Evolutionary conservation across 2,888 invertebrate species (phyloP).

Genomic region (Drosophila lacicola): DNA sequence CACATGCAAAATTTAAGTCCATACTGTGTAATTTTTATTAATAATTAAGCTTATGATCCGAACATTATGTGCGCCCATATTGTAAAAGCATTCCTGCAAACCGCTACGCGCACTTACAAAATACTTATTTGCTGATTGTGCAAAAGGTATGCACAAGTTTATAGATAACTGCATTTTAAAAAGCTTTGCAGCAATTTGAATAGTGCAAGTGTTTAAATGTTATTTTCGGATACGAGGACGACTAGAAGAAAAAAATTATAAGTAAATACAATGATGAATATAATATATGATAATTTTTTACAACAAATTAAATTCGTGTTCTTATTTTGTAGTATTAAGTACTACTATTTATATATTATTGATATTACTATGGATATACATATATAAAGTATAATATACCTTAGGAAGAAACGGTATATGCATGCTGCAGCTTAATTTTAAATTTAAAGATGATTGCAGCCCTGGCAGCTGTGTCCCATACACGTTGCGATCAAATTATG

Average conservation of each 20-base stretch:
- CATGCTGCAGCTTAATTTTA: too few species aligned
- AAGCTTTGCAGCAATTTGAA: conserved; percentile 59
- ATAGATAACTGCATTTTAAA: conserved; percentile 64
- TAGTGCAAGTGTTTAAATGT: conserved; percentile 67
- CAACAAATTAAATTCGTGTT: conserved; percentile 11
- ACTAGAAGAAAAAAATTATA: conserved; percentile 61
- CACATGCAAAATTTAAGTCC: conserved; percentile 65
- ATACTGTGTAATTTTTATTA: conserved; percentile 67
- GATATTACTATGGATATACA: not conserved
- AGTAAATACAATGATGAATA: conserved; percentile 63
- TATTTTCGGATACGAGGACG: conserved; percentile 66
- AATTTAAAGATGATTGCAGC: conserved; percentile 1
- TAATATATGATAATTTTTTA: conserved; percentile 80
- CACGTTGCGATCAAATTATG: not conserved
- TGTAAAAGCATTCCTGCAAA: conserved; percentile 68
- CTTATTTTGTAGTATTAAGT: not conserved
- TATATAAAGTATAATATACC: too few species aligned
- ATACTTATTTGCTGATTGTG: conserved; percentile 49
- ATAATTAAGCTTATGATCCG: conserved; percentile 63
- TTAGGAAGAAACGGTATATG: too few species aligned
- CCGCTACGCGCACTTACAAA: conserved; percentile 48
- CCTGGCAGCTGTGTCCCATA: conserved; percentile 10
- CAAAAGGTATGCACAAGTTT: conserved; percentile 47
- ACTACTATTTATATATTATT: too few species aligned
- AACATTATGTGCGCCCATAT: conserved; percentile 50